Evolutionary conservation across 2,113 vertebrate genomes (phyloP), one percentile per base, ranked within the genome.

Genomic region (Cinclus cinclus): DNA sequence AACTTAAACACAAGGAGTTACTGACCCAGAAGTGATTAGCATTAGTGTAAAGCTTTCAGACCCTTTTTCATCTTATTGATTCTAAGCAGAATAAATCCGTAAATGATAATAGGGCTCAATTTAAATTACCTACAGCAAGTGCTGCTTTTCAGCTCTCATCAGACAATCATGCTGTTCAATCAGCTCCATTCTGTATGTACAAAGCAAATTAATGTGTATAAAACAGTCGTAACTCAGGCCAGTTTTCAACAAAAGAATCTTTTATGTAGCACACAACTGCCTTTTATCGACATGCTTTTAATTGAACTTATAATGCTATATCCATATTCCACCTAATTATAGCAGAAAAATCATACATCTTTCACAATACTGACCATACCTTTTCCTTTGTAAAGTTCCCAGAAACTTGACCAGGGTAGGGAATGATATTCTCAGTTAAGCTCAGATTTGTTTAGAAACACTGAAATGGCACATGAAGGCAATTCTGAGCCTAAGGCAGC

Each of bases 51-150:
- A 97, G 84, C 86, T 94, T 94, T 92, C 91, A 94, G 92, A 65
- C 73, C 67, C 77, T 90, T 96, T 97, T 96, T 88, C 80, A 96
- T 95, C 88, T 94, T 97, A 97, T 95, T 95, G 93, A 98, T 97
- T 97, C 91, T 86, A 94, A 97, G 96, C 92, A 96, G 97, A 97
- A 97, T 96, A 96, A 97, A 97, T 96, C 95, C 15, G 35, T 96
- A 97, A 97, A 97, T 74, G 80, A 95, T 97, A 95, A 97, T 93
- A 96, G 94, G 95, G 85, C 94, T 97, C 96, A 96, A 96, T 97
- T 98, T 97, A 97, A 98, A 97, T 97, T 97, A 97, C 96, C 97
- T 96, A 97, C 87, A 97, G 96, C 94, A 97, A 97, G 78, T 96
- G 91, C 94, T 65, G 91, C 92, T 96, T 97, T 97, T 97, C 95